Evolutionary conservation across 2,888 invertebrate genomes (phyloP).

Genomic region (Acrobasis consociella): DNA sequence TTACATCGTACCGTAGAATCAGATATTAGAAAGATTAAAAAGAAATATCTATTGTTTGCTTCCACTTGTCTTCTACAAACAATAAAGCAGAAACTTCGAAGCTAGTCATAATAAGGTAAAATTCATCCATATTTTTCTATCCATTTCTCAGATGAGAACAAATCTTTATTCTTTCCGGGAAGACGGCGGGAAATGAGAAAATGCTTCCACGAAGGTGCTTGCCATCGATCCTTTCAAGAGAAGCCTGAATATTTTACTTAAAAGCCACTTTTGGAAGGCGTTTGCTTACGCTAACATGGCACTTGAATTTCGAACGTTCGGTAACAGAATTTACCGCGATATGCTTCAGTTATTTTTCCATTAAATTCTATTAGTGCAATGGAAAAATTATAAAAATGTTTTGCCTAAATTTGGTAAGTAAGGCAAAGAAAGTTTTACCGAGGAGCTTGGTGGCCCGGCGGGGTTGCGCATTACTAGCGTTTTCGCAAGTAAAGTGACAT

Average conservation of each 20-base stretch:
- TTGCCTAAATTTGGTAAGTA: too few relatives aligned
- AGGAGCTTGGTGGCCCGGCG: too few relatives aligned
- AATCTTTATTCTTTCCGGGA: slow-evolving; percentile 10
- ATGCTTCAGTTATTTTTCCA: slow-evolving; percentile 9
- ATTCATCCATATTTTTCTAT: background rate
- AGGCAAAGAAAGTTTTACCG: too few relatives aligned
- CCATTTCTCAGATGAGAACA: background rate
- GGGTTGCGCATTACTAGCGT: too few relatives aligned
- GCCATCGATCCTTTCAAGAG: background rate
- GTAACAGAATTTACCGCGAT: background rate
- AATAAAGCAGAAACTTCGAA: background rate
- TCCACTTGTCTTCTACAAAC: too few relatives aligned
- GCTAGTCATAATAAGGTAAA: background rate
- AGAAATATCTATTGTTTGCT: too few relatives aligned
- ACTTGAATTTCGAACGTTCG: slow-evolving; percentile 12
- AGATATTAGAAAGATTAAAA: too few relatives aligned
- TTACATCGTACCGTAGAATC: too few relatives aligned
- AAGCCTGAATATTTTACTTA: slow-evolving; percentile 8
- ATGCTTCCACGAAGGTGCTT: slow-evolving; percentile 12
- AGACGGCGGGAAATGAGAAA: slow-evolving; percentile 9
- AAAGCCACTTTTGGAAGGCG: slow-evolving; percentile 13
- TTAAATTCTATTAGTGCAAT: background rate
- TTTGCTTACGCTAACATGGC: slow-evolving; percentile 9
- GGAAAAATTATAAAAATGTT: background rate
- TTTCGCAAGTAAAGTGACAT: too few relatives aligned